These are phyloP conservation scores for Strix uralensis DNA, from an alignment of 2,113 vertebrate genomes.

Conservation along the genomic window DNA sequence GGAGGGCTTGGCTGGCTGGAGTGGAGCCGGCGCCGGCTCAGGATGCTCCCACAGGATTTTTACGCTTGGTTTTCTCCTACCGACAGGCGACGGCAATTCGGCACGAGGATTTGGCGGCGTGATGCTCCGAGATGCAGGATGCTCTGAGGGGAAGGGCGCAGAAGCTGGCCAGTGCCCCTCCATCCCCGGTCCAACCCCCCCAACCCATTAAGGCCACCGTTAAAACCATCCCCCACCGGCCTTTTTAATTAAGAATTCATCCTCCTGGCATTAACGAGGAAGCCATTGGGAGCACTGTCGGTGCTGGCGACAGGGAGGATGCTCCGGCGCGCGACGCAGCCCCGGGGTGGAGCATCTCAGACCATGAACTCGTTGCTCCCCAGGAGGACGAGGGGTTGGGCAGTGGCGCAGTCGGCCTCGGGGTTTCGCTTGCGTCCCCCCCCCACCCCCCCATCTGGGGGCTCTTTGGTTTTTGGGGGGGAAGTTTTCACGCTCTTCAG, in stretches of 20 bases:
- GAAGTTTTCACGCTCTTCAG: conserved; percentile 85
- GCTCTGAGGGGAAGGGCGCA: not conserved
- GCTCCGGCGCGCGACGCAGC: rapidly evolving
- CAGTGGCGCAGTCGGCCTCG: conserved; percentile 76
- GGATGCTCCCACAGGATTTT: not conserved
- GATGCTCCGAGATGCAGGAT: rapidly evolving
- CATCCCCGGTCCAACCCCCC: not conserved
- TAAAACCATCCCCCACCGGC: not conserved
- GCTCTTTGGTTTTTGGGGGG: conserved; percentile 82
- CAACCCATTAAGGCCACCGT: conserved; percentile 62
- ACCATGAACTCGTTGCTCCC: conserved; percentile 98
- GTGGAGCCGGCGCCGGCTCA: not conserved
- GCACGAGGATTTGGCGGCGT: not conserved
- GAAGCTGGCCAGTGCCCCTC: not conserved
- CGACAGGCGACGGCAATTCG: rapidly evolving
- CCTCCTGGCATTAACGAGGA: not conserved
- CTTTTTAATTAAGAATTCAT: not conserved
- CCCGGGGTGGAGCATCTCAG: conserved; percentile 61
- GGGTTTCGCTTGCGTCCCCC: conserved; percentile 69
- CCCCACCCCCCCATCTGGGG: conserved; percentile 65
- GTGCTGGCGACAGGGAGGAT: not conserved
- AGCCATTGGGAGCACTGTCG: not conserved
- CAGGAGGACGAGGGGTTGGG: conserved; percentile 83
- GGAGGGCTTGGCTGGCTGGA: not conserved
- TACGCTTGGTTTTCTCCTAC: not conserved